Conservation (phyloP, 2,888 invertebrate species). For the Trachelus tabidus region DNA sequence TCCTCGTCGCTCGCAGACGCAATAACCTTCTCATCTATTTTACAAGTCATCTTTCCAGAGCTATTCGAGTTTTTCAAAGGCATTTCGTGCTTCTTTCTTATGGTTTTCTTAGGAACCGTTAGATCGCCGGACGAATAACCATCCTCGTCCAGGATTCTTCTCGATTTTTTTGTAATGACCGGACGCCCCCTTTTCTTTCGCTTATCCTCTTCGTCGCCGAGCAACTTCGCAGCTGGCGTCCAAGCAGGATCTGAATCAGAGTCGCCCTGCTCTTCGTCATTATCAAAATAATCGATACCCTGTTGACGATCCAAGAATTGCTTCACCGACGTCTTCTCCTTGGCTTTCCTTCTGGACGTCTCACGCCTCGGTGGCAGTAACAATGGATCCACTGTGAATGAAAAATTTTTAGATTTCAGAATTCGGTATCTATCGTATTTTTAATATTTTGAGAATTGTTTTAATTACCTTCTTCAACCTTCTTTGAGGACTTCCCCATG, state of each 20-base stretch:
- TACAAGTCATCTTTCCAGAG: conserved; percentile 44
- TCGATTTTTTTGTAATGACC: conserved; percentile 53
- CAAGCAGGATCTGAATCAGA: conserved; percentile 82
- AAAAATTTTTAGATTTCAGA: not conserved
- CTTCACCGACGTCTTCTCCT: conserved; percentile 72
- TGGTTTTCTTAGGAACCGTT: conserved; percentile 62
- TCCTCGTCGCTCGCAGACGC: conserved; percentile 58
- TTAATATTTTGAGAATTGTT: not conserved
- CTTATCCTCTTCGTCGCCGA: conserved; percentile 62
- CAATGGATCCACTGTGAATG: conserved; percentile 56
- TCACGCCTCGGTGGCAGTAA: conserved; percentile 70
- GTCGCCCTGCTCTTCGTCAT: conserved; percentile 73
- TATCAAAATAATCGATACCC: conserved; percentile 58
- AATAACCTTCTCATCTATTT: conserved; percentile 58
- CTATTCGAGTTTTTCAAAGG: conserved; percentile 31
- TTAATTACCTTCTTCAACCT: conserved; percentile 66
- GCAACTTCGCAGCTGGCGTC: conserved; percentile 74
- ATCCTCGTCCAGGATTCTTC: conserved; percentile 69
- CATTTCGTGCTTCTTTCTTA: conserved; percentile 60
- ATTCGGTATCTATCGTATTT: not conserved
- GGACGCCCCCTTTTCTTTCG: conserved; percentile 62
- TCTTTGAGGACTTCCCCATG: conserved; percentile 66
- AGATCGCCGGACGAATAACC: conserved; percentile 69
- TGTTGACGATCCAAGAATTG: conserved; percentile 66
- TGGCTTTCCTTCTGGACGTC: conserved; percentile 75